These are phyloP conservation scores for Nephrotoma flavescens DNA, from an alignment of 2,888 invertebrate genomes.

Conservation along the genomic window DNA sequence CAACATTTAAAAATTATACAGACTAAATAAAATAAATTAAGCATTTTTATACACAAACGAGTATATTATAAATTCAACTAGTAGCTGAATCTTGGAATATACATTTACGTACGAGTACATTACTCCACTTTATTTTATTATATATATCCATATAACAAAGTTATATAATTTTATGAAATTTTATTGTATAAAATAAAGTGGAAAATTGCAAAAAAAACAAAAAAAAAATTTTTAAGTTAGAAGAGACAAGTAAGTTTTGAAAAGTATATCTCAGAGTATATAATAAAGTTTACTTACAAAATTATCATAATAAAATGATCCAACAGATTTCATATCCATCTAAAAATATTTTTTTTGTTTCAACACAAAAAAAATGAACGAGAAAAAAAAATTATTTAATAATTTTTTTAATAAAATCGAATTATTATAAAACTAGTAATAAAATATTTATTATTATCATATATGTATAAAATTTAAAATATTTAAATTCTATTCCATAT, in stretches of 20 bases:
- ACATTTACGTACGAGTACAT: background rate
- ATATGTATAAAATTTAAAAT: background rate
- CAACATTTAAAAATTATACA: background rate
- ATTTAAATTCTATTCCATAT: background rate
- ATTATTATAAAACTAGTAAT: background rate
- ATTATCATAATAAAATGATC: conserved; percentile 91
- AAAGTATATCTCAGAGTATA: background rate
- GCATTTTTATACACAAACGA: background rate
- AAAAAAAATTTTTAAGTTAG: background rate
- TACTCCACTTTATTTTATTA: background rate
- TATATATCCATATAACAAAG: background rate
- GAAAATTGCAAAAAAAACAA: background rate
- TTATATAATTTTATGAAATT: background rate
- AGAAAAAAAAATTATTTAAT: background rate
- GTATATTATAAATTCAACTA: background rate
- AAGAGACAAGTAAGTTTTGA: background rate
- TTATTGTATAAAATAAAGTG: conserved; percentile 3
- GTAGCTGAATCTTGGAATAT: background rate
- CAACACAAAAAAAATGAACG: background rate
- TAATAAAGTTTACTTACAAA: conserved; percentile 63
- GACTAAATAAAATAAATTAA: background rate
- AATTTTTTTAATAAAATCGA: background rate
- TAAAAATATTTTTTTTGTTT: conserved; percentile 33
- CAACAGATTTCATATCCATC: conserved; percentile 94
- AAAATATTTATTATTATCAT: background rate